Base-by-base conservation (phyloP, 2,888 invertebrate species). In the Patella ulyssiponensis region DNA sequence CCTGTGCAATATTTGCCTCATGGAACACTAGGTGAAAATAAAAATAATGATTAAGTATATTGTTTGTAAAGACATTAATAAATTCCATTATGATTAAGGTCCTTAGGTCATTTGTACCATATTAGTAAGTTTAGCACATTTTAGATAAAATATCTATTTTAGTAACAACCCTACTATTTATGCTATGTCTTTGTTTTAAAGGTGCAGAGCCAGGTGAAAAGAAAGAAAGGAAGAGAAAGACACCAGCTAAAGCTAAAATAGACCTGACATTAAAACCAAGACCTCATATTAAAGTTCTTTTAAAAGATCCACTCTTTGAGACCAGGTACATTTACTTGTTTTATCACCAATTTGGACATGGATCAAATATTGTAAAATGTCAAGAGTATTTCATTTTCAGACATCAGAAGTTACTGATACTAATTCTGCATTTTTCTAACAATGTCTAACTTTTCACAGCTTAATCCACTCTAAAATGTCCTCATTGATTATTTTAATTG, bases 261-360 rank as follows among this genome's bases (percentile, higher is more conserved):
- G 81, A 81, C 9, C 54, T 80, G 17, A 73, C 71, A 20, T 79
- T 83, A 1, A 77, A 81, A 51, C 89, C 89, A 9, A 88, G 88
- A 74, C 83, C 86, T 9, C 80, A 85, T 53, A 85, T 91, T 44
- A 86, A 85, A 23, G 84, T 90, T 12, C 84, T 84, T 81, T 82
- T 86, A 70, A 86, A 86, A 74, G 90, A 91, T 80, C 91, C 91
- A 12, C 86, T 90, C 58, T 89, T 90, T 81, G 87, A 91, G 77
- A 83, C 88, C 51, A 89, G 83, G 88, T 89, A 84, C 9, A 44
- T 44, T 44, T 44, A 44, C 44, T 4, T 76, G 83, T 44, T 69
- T 9, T 27, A 44, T n/a, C 14, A 23, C 7, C 3, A 51, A 15
- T 33, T 11, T 52, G 12, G 9, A 44, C 53, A 52, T 20, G 14